Evolutionary conservation across 2,797 vertebrate genomes (phyloP), one percentile per base, ranked within the genome.

Genomic region (Schizothorax lantsangensis): DNA sequence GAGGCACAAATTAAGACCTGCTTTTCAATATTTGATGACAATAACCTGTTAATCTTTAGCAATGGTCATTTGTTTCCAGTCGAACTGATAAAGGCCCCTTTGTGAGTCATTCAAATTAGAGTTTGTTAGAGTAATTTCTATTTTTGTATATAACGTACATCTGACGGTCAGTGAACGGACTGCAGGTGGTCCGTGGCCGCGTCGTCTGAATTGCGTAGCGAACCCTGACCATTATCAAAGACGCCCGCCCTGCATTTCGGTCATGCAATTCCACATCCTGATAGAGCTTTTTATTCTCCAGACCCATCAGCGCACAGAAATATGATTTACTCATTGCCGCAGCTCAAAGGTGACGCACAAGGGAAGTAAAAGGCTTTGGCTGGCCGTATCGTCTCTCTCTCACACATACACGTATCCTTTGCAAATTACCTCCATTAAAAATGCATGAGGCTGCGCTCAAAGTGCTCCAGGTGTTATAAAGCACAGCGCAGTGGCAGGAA

Each of bases 341-440:
- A 59, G 74, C 77, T 86, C 68, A 73, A 69, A 87, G 81, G 88
- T 78, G 81, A 71, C n/a, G 38, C 82, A 52, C 79, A 38, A 69
- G 78, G 64, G 80, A 79, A 84, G 83, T 83, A 79, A 84, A 88
- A 84, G 62, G 43, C 38, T 45, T 86, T 57, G 49, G 75, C 21
- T 36, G 81, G 72, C 72, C 54, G 26, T 33, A 81, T 43, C 62
- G 68, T 59, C 59, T 79, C 54, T 78, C 57, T 43, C 79, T 78
- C 87, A 87, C 66, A 72, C 80, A 59, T 79, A 19, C 91, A 93
- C 66, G 84, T 88, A 88, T 86, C 90, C 89, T 91, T 90, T 93
- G 93, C 92, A 95, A 95, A 95, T 95, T 93, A 93, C 92, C 90
- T 87, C 86, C 71, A 95, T 96, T 94, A 96, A 95, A 95, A 95